Base-by-base conservation (phyloP, 2,888 invertebrate species). In the Xanthorhoe spadicearia region DNA sequence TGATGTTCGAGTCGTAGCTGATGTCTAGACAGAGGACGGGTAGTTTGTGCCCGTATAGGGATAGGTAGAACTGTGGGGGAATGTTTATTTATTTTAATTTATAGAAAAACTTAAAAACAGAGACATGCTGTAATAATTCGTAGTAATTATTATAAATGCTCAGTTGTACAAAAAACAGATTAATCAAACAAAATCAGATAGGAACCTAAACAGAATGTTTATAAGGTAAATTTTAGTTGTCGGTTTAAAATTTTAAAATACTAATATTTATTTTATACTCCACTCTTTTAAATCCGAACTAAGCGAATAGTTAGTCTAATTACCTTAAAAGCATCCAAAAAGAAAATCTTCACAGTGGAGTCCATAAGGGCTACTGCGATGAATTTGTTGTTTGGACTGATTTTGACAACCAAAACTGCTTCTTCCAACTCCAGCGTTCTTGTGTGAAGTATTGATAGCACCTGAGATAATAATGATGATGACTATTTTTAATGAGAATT, bases 21-120 rank as follows among this genome's bases (percentile, higher is more conserved):
- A 99, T 98, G 84, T 99, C 99, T 94, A 99, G 94, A 79, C 97
- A 97, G 0, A 97, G 93, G 0, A 99, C 98, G 0, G 99, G 99
- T 58, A 99, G 92, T 83, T 98, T 98, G 91, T 99, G 99, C 0
- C 99, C 99, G 85, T 99, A 99, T 0, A 99, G 94, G 0, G 98
- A 97, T 18, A 99, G 86, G 89, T 98, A 98, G 87, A 99, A 98
- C 96, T 97, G 88, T 65, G 93, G 0, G 3, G 2, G 13, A 43
- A 43, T 13, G 13, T 13, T 43, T 43, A 2, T 13, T 13, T 38
- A 0, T 10, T 13, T 0, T 43, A 13, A 10, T 43, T n/a, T n/a
- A n/a, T n/a, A n/a, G n/a, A n/a, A n/a, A n/a, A n/a, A n/a, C n/a
- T n/a, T n/a, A n/a, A n/a, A n/a, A n/a, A n/a, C n/a, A n/a, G n/a